Evolutionary conservation across 1,140 invertebrate genomes (phyloP).

Genomic region (Drosophila bocqueti): DNA sequence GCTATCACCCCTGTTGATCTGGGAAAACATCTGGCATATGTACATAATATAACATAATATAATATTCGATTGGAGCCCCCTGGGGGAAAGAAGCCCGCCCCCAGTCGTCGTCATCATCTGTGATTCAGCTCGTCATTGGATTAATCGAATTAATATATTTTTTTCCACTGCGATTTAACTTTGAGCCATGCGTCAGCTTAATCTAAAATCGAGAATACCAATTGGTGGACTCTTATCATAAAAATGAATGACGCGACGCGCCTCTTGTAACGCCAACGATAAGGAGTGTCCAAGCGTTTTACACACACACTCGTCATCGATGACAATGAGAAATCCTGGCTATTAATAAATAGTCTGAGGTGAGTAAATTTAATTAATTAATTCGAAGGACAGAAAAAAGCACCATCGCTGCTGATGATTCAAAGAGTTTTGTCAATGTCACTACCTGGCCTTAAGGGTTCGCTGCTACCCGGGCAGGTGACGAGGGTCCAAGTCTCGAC

Average conservation of each 20-base stretch:
- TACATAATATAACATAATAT: constrained; percentile 3
- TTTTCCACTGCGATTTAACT: constrained; percentile 26
- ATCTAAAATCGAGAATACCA: constrained; percentile 18
- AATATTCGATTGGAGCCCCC: not conserved
- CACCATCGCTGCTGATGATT: not conserved
- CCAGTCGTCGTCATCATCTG: constrained; percentile 4
- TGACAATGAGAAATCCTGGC: constrained; percentile 19
- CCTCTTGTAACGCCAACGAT: constrained; percentile 30
- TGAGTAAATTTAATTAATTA: constrained; percentile 40
- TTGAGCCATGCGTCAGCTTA: constrained; percentile 36
- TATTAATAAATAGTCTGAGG: constrained; percentile 24
- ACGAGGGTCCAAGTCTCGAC: constrained; percentile 5
- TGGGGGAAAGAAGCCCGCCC: not conserved
- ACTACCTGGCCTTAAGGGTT: not conserved
- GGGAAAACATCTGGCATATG: constrained; percentile 24
- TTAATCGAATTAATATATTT: constrained; percentile 35
- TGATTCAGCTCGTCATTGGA: constrained; percentile 17
- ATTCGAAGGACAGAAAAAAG: not conserved
- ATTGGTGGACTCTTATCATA: constrained; percentile 23
- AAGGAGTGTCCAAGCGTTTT: constrained; percentile 17
- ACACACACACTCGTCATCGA: constrained; percentile 26
- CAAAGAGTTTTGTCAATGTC: constrained; percentile 18
- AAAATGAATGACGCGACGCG: constrained; percentile 38
- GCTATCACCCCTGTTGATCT: constrained; percentile 29
- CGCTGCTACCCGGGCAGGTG: not conserved